Conservation (phyloP, 2,888 invertebrate genomes). For the Thalpophila matura region DNA sequence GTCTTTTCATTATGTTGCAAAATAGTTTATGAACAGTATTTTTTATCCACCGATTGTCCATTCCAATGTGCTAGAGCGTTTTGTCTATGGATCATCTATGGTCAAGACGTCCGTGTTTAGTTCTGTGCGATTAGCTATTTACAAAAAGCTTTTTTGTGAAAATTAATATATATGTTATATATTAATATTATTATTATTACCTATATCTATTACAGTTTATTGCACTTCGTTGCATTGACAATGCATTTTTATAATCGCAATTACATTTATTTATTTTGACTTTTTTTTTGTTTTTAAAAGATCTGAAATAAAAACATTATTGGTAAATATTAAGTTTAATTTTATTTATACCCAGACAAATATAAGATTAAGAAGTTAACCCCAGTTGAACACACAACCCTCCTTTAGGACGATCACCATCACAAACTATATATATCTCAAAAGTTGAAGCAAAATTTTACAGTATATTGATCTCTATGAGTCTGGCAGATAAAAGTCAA, state of each 20-base stretch:
- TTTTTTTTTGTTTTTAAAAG: constrained; percentile 75
- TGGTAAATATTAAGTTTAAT: constrained; percentile 51
- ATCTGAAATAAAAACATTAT: constrained; percentile 82
- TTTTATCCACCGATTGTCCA: constrained; percentile 73
- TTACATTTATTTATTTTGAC: constrained; percentile 62
- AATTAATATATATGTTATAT: constrained; percentile 59
- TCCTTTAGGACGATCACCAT: too few species aligned
- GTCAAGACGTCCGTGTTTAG: constrained; percentile 56
- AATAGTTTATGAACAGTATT: constrained; percentile 65
- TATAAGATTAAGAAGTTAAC: neutral
- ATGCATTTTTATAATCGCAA: constrained; percentile 79
- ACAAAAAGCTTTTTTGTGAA: constrained; percentile 55
- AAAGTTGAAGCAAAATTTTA: too few species aligned
- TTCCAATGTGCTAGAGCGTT: constrained; percentile 68
- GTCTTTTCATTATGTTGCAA: constrained; percentile 41
- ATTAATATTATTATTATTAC: constrained; percentile 49
- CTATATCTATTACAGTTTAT: constrained; percentile 57
- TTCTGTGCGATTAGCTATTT: constrained; percentile 71
- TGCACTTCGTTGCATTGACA: constrained; percentile 76
- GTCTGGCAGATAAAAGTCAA: too few species aligned
- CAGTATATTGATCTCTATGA: too few species aligned
- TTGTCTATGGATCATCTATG: constrained; percentile 57
- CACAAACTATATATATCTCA: too few species aligned
- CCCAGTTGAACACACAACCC: neutral
- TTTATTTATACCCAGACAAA: constrained; percentile 18